These are phyloP conservation scores for Rhinichthys klamathensis DNA, from an alignment of 2,113 vertebrate genomes.

Conservation along the genomic window DNA sequence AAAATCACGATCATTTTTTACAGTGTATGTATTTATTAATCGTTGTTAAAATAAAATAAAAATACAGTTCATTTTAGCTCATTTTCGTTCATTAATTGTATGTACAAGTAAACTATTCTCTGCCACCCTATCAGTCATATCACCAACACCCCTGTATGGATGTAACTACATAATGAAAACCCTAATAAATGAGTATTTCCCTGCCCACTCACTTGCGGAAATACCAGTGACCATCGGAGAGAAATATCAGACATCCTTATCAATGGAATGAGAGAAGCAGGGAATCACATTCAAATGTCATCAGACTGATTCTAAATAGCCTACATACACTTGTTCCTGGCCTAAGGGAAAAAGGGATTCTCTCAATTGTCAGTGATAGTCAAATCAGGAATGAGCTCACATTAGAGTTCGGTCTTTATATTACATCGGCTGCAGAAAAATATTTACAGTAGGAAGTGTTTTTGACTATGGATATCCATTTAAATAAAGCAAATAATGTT, in stretches of 20 bases:
- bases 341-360: conserved; percentile 8
- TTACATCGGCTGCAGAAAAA: too few relatives aligned
- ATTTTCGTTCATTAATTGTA: background rate
- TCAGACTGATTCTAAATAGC: background rate
- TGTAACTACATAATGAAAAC: background rate
- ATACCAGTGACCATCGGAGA: conserved; percentile 11
- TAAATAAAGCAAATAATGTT: too few relatives aligned
- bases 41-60: too few relatives aligned
- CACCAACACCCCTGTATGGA: background rate
- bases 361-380: background rate
- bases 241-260: conserved; percentile 18
- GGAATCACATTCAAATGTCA: conserved; percentile 22
- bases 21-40: too few relatives aligned
- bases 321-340: background rate
- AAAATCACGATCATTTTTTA: too few relatives aligned
- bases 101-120: background rate
- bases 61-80: background rate
- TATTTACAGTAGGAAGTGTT: too few relatives aligned
- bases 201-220: background rate
- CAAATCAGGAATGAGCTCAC: conserved; percentile 14
- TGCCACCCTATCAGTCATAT: background rate
- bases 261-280: background rate
- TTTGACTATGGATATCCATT: too few relatives aligned
- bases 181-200: background rate
- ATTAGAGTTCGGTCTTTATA: background rate